phyloP scores from a whole-genome alignment of 2,113 vertebrate genomes.

The Ceyx margarethae region DNA sequence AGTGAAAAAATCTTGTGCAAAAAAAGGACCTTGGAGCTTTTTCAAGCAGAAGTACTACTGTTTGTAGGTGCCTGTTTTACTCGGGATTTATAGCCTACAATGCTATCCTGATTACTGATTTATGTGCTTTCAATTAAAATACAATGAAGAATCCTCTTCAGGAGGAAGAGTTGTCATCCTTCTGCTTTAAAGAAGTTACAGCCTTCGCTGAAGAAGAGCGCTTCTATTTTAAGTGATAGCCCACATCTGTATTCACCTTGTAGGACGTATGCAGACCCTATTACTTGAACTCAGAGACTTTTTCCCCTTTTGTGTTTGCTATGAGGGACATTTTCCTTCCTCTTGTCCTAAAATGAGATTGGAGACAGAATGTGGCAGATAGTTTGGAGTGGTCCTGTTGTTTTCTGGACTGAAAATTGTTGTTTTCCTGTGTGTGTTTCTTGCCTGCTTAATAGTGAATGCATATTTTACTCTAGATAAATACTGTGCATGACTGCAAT shows the following conservation, averaged over 20 bases:
- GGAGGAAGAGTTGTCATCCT: background rate
- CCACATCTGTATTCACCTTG: background rate
- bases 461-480: background rate
- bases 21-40: background rate
- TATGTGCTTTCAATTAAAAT: background rate
- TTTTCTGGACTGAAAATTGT: background rate
- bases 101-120: background rate
- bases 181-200: background rate
- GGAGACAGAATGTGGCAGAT: background rate
- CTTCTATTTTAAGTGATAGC: background rate
- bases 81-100: background rate
- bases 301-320: background rate
- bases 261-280: background rate
- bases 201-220: background rate
- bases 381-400: background rate
- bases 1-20: background rate
- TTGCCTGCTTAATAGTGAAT: background rate
- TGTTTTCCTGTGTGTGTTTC: background rate
- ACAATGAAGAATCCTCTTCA: background rate
- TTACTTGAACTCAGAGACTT: background rate
- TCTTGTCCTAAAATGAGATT: background rate
- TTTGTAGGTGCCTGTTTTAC: background rate
- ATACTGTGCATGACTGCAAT: background rate
- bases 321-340: background rate
- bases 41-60: background rate